A percentile compares a stretch with the other conserved stretches of the same genome.
Evolutionary conservation across 2,113 vertebrate species (phyloP).

Genomic region (Brienomyrus longianalis): DNA sequence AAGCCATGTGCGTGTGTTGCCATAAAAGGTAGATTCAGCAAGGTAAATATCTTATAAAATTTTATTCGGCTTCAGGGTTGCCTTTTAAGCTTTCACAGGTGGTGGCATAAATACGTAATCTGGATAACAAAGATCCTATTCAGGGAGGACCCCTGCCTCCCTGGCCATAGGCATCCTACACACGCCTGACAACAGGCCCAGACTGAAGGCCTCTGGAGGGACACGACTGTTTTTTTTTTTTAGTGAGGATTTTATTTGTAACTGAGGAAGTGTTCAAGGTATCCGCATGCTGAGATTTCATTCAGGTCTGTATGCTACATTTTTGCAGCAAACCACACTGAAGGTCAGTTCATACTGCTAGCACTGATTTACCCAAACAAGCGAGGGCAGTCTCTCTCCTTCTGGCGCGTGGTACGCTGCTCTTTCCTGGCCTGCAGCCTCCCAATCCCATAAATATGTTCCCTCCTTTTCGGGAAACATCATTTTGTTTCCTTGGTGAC

Average conservation of each 20-base stretch:
- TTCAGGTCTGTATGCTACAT: neutral
- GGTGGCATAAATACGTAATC: neutral
- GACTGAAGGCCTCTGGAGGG: neutral
- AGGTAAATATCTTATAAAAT: neutral
- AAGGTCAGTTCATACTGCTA: neutral
- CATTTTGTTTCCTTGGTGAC: constrained; percentile 15
- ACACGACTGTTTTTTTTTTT: neutral
- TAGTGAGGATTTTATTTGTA: neutral
- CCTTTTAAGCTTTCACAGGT: neutral
- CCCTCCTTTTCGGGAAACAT: neutral
- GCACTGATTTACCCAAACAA: neutral
- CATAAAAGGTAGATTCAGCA: neutral
- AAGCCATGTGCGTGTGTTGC: neutral
- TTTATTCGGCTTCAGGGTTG: neutral
- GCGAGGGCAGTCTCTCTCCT: neutral
- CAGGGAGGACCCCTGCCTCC: neutral
- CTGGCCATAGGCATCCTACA: neutral
- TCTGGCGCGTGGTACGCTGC: too few relatives aligned
- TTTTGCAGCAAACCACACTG: neutral
- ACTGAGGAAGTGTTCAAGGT: neutral
- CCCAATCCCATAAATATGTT: neutral
- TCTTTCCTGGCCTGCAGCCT: neutral
- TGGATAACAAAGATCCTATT: neutral
- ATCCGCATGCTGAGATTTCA: neutral
- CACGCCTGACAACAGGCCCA: neutral